A percentile compares a stretch with the other conserved stretches of the same genome.
These are phyloP conservation scores for Australoheros facetus DNA, from an alignment of 2,797 vertebrate species.

Conservation along the genomic window DNA sequence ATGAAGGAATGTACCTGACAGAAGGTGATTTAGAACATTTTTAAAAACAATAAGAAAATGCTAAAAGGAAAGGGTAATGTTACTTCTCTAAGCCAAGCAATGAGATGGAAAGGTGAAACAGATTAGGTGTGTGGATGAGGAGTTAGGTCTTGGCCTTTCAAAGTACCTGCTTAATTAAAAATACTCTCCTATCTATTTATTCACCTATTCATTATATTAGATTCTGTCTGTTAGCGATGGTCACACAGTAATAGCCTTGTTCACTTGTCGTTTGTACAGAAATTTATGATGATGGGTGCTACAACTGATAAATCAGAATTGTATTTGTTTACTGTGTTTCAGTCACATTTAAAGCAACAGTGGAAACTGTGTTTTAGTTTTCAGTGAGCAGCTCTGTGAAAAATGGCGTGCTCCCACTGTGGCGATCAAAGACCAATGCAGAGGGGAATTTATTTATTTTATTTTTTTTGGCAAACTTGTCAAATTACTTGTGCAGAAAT, in stretches of 20 bases:
- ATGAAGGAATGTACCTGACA: neutral
- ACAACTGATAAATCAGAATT: neutral
- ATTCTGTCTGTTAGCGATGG: neutral
- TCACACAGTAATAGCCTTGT: neutral
- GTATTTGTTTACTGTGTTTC: neutral
- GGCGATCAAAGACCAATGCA: conserved; percentile 26
- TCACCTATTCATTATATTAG: neutral
- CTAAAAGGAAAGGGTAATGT: neutral
- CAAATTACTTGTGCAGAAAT: conserved; percentile 40
- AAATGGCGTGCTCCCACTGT: neutral
- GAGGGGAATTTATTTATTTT: neutral
- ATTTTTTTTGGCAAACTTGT: conserved; percentile 21
- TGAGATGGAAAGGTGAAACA: conserved; percentile 2
- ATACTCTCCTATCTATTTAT: neutral
- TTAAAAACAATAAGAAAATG: neutral
- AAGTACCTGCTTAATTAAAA: neutral
- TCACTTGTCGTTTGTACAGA: neutral
- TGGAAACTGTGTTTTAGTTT: conserved; percentile 15
- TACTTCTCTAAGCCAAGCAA: neutral
- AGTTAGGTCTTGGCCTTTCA: neutral
- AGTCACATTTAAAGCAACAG: neutral
- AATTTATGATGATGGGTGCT: neutral
- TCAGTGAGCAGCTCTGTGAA: conserved; percentile 1
- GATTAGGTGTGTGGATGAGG: neutral
- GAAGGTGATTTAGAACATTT: neutral